These are phyloP conservation scores for Prionailurus bengalensis DNA, from an alignment of 2,113 vertebrate genomes.

Conservation along the genomic window DNA sequence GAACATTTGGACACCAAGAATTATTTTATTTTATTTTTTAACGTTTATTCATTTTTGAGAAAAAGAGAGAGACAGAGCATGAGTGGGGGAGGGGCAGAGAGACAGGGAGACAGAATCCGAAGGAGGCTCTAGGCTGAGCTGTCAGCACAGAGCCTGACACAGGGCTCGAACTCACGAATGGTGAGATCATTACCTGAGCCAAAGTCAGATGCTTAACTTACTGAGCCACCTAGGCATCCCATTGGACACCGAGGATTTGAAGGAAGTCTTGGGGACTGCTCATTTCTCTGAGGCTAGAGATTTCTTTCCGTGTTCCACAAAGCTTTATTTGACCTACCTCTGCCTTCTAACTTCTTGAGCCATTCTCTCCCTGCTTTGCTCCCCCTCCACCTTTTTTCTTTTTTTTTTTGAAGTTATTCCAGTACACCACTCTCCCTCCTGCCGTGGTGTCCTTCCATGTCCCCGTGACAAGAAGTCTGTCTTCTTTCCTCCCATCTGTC, in stretches of 20 bases:
- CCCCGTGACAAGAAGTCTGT: neutral
- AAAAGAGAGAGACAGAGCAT: too few species aligned
- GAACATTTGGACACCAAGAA: neutral
- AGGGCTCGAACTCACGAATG: too few species aligned
- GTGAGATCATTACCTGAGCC: too few species aligned
- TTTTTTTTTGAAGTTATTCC: neutral
- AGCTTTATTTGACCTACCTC: neutral
- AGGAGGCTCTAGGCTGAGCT: too few species aligned
- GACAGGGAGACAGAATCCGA: too few species aligned
- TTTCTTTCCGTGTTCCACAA: neutral
- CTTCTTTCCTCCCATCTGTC: neutral
- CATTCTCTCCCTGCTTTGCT: neutral
- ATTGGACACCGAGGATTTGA: neutral
- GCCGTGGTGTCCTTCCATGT: neutral
- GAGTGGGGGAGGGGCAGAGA: too few species aligned
- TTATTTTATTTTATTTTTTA: neutral
- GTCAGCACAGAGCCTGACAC: too few species aligned
- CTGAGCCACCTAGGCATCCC: too few species aligned
- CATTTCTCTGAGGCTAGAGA: neutral
- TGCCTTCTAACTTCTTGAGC: neutral
- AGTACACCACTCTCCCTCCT: neutral
- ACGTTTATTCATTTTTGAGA: too few species aligned
- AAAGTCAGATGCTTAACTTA: too few species aligned
- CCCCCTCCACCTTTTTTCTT: neutral
- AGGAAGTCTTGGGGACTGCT: neutral